Percentiles rank a stretch among this genome's conserved stretches.
Conservation (phyloP, 2,797 vertebrate species). For the Myripristis jacobus region DNA sequence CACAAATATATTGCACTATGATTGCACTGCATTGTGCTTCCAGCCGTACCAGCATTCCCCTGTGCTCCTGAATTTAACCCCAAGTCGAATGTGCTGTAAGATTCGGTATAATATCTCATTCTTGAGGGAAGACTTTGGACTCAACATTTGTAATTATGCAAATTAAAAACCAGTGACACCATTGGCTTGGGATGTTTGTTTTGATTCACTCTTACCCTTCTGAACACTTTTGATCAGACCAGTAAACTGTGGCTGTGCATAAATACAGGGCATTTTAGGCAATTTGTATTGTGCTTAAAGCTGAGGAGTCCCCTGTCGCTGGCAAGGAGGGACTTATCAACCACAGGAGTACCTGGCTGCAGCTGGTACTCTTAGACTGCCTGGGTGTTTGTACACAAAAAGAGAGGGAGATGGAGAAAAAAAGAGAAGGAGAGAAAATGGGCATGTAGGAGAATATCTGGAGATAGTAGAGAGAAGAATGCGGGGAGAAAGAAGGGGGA, state of each 20-base stretch:
- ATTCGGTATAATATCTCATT: not conserved
- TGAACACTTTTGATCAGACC: conserved; percentile 18
- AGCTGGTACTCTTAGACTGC: conserved; percentile 44
- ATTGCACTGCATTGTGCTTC: conserved; percentile 14
- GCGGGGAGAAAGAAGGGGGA: conserved; percentile 25
- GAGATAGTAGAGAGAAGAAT: not conserved
- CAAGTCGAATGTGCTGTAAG: conserved; percentile 9
- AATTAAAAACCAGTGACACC: conserved; percentile 23
- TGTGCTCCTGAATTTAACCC: not conserved
- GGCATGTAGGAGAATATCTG: conserved; percentile 31
- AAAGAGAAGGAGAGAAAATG: conserved; percentile 26
- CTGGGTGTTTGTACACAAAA: conserved; percentile 32
- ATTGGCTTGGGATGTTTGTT: conserved; percentile 11
- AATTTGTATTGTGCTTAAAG: conserved; percentile 65
- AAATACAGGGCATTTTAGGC: conserved; percentile 65
- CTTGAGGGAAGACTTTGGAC: not conserved
- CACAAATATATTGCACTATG: conserved; percentile 38
- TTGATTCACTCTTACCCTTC: conserved; percentile 18
- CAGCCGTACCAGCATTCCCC: conserved; percentile 21
- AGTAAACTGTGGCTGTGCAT: conserved; percentile 46
- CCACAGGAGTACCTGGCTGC: conserved; percentile 64
- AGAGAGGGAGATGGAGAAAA: conserved; percentile 38
- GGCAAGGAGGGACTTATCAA: conserved; percentile 75
- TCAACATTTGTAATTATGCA: not conserved
- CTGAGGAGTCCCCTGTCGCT: conserved; percentile 67